Evolutionary conservation across 1,140 invertebrate genomes (phyloP).

Genomic region (Drosophila saltans): DNA sequence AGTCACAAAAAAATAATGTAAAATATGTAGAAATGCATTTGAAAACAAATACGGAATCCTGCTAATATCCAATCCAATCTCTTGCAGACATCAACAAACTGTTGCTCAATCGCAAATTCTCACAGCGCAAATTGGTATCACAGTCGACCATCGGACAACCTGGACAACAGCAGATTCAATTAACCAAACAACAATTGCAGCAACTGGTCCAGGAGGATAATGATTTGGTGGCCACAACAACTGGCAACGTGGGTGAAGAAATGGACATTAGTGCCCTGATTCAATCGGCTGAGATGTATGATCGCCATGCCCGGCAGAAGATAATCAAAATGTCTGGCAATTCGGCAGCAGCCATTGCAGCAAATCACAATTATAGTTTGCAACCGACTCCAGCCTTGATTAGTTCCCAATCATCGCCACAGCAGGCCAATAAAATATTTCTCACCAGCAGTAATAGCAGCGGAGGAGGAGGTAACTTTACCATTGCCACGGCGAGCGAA

Average conservation of each 20-base stretch:
- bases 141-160: slow-evolving; percentile 40
- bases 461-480: slow-evolving; percentile 65
- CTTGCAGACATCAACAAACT: slow-evolving; percentile 75
- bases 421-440: slow-evolving; percentile 78
- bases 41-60: background rate
- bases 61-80: background rate
- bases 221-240: slow-evolving; percentile 52
- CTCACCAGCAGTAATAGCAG: slow-evolving; percentile 74
- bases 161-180: slow-evolving; percentile 67
- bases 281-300: slow-evolving; percentile 37
- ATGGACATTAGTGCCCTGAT: slow-evolving; percentile 51
- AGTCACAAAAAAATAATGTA: slow-evolving; percentile 11
- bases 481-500: slow-evolving; percentile 74
- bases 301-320: slow-evolving; percentile 58
- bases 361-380: slow-evolving; percentile 81
- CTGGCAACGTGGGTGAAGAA: slow-evolving; percentile 48
- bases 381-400: slow-evolving; percentile 76
- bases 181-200: slow-evolving; percentile 75
- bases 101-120: slow-evolving; percentile 75
- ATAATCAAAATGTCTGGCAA: slow-evolving; percentile 77
- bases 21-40: background rate
- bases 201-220: slow-evolving; percentile 68
- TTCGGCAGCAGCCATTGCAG: slow-evolving; percentile 61
- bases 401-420: slow-evolving; percentile 62
- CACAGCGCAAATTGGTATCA: slow-evolving; percentile 69